Evolutionary conservation across 2,797 vertebrate species (phyloP), one percentile per base, ranked within the genome.

Genomic region (Echeneis naucrates): DNA sequence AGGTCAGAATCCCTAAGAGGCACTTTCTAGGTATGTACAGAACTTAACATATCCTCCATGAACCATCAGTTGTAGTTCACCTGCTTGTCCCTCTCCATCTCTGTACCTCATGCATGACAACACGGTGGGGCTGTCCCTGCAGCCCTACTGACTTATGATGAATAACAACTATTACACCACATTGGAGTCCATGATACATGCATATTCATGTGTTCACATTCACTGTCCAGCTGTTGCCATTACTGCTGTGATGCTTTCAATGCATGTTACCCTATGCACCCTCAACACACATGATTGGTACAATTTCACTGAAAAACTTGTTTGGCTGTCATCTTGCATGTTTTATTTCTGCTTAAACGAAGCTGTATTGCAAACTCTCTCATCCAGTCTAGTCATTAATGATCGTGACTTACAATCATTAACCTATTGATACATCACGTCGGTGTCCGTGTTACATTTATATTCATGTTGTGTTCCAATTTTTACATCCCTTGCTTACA

Each of bases 1-100:
- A 97, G 91, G 79, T 96, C 96, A 97, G 95, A 96, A 91, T 92
- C 87, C 95, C 95, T 91, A 96, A 95, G 95, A 95, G 95, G 93
- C 93, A 95, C 84, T 97, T 95, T 96, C 93, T 98, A 94, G 98
- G 97, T 99, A 98, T 62, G 97, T 99, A 98, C 94, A 87, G 70
- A 80, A 54, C 78, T 40, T 27, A 48, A 82, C 77, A 77, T 85
- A 84, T 92, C 80, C 86, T 77, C 80, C 82, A 75, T 87, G 68
- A 81, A 89, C 67, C 87, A 77, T 89, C 79, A 68, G 80, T 57
- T 27, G 63, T 90, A 87, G 90, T 84, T 85, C 89, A 87, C 77
- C 64, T 55, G 32, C 64, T 64, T 38, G 55, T 66, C 66, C 65
- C 74, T 51, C 77, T 72, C 65, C 87, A 62, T 73, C 72, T 75